These are phyloP conservation scores for Nettapus auritus DNA, from an alignment of 2,113 vertebrate genomes.

Conservation along the genomic window DNA sequence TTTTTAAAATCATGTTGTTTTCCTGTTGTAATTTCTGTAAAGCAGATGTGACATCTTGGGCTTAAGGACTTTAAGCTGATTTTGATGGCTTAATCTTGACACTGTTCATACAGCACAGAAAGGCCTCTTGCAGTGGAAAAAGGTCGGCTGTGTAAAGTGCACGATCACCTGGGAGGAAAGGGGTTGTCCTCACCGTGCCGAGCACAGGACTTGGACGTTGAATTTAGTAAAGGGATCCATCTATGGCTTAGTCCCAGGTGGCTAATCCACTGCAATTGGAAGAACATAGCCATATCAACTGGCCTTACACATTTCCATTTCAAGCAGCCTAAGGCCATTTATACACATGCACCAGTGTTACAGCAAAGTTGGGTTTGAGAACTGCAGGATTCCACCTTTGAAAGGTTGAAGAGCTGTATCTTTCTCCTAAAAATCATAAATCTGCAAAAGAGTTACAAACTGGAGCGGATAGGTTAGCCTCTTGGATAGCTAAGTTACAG, in stretches of 20 bases:
- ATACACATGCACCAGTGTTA: rapidly evolving
- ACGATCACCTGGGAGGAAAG: background rate
- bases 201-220: background rate
- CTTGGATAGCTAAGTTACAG: background rate
- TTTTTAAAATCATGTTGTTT: constrained; percentile 38
- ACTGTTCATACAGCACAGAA: background rate
- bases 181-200: background rate
- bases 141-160: background rate
- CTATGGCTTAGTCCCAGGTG: background rate
- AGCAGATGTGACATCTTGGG: constrained; percentile 58
- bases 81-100: constrained; percentile 8
- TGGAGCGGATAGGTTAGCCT: background rate
- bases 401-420: background rate
- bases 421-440: background rate
- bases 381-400: background rate
- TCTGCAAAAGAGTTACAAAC: background rate
- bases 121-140: background rate
- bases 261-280: background rate
- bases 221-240: background rate
- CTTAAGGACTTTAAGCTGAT: constrained; percentile 17
- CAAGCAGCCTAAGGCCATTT: background rate
- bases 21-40: constrained; percentile 66
- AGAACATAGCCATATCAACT: background rate
- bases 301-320: background rate
- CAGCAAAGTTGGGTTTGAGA: background rate